Conservation (phyloP, 2,113 vertebrate genomes). For the Crotalus horridus region DNA sequence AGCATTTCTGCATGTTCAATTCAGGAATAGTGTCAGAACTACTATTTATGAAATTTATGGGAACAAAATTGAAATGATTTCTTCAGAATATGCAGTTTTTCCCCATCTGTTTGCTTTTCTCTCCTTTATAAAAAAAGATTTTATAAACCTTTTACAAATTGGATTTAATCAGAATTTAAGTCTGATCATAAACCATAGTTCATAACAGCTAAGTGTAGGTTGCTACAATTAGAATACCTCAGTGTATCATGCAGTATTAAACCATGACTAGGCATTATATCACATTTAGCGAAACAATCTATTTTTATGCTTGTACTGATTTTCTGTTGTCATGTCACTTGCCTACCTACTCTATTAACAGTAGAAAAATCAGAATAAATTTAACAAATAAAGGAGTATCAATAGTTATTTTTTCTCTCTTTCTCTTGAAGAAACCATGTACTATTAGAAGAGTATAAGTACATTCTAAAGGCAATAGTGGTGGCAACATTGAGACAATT, state of each 20-base stretch:
- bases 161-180: not conserved
- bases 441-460: not conserved
- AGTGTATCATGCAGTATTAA: not conserved
- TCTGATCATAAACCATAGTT: not conserved
- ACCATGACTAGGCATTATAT: not conserved
- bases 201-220: not conserved
- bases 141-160: not conserved
- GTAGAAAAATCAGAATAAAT: not conserved
- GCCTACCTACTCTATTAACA: not conserved
- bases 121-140: not conserved
- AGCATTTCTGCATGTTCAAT: not conserved
- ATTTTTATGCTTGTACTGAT: not conserved
- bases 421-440: not conserved
- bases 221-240: not conserved
- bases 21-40: not conserved
- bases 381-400: not conserved
- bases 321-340: not conserved
- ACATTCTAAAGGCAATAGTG: not conserved
- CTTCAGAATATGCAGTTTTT: not conserved
- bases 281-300: not conserved
- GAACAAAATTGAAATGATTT: not conserved
- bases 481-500: not conserved
- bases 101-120: not conserved
- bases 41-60: too few relatives aligned
- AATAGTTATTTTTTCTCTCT: not conserved